A percentile compares a stretch with the other conserved stretches of the same genome.
Conservation (phyloP, 2,113 vertebrate genomes). For the Tinamus guttatus region DNA sequence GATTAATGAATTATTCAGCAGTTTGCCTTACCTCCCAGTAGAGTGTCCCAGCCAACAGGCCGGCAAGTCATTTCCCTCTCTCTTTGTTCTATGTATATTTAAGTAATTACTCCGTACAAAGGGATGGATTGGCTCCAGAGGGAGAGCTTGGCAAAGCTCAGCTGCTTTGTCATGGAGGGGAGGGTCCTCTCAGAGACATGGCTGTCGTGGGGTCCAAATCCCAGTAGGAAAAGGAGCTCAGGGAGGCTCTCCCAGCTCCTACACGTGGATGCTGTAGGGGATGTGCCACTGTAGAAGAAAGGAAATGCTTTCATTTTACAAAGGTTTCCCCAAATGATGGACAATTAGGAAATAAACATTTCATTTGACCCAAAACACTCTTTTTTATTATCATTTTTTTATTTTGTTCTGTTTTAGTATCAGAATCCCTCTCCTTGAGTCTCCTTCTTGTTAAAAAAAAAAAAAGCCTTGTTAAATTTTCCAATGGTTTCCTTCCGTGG, state of each 20-base stretch:
- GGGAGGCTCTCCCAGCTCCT: background rate
- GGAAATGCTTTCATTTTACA: background rate
- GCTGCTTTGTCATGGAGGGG: background rate
- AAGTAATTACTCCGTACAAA: slow-evolving; percentile 62
- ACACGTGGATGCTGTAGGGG: fast-evolving
- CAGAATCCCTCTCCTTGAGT: background rate
- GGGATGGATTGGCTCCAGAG: slow-evolving; percentile 44
- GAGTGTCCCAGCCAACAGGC: slow-evolving; percentile 7
- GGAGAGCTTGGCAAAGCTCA: slow-evolving; percentile 24
- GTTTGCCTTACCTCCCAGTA: slow-evolving; percentile 33
- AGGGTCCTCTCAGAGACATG: background rate
- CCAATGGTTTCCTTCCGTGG: background rate
- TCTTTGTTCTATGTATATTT: slow-evolving; percentile 62
- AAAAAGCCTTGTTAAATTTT: background rate
- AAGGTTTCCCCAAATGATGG: background rate
- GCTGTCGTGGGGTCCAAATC: slow-evolving; percentile 3
- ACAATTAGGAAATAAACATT: background rate
- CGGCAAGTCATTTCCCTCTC: slow-evolving; percentile 43
- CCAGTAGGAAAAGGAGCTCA: background rate
- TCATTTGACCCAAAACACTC: background rate
- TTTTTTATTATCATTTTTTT: background rate
- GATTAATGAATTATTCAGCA: slow-evolving; percentile 34
- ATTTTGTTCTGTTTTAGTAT: background rate
- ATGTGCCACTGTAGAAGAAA: no score
- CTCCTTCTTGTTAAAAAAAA: background rate